A percentile compares a stretch with the other conserved stretches of the same genome.
Conservation (phyloP, 2,113 vertebrate genomes). For the Cottus gobio region DNA sequence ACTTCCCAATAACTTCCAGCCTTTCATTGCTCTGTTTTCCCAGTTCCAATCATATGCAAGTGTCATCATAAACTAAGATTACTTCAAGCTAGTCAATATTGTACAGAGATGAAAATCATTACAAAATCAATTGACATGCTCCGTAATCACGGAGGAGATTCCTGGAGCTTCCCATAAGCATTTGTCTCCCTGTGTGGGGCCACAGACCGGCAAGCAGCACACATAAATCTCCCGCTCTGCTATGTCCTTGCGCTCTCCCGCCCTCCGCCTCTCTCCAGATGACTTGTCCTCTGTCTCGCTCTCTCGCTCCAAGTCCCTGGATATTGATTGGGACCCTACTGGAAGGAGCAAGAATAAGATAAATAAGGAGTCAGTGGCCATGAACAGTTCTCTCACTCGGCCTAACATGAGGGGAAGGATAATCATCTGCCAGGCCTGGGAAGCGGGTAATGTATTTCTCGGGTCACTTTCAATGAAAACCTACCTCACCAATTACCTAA, state of each 20-base stretch:
- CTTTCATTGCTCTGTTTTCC: conserved; percentile 40
- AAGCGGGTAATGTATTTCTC: conserved; percentile 41
- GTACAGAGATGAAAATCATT: conserved; percentile 64
- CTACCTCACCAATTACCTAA: conserved; percentile 14
- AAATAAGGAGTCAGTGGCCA: conserved; percentile 77
- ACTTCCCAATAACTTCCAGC: conserved; percentile 30
- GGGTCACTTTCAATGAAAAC: conserved; percentile 45
- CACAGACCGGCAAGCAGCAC: conserved; percentile 60
- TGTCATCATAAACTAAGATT: conserved; percentile 55
- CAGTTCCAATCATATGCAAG: conserved; percentile 43
- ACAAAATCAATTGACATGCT: conserved; percentile 66
- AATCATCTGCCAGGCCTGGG: conserved; percentile 60
- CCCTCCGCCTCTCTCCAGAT: conserved; percentile 49
- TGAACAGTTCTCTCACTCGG: conserved; percentile 71
- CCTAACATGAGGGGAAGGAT: conserved; percentile 66
- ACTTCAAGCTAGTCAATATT: conserved; percentile 43
- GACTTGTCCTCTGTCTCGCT: conserved; percentile 75
- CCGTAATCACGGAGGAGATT: conserved; percentile 62
- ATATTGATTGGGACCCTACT: conserved; percentile 78
- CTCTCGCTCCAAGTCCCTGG: conserved; percentile 63
- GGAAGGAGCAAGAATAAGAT: conserved; percentile 72
- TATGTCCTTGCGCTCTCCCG: conserved; percentile 61
- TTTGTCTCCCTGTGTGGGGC: conserved; percentile 68
- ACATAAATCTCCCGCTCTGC: conserved; percentile 70
- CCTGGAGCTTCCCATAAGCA: conserved; percentile 59